Evolutionary conservation across 2,113 vertebrate genomes (phyloP).

Genomic region (Heliornis fulica): DNA sequence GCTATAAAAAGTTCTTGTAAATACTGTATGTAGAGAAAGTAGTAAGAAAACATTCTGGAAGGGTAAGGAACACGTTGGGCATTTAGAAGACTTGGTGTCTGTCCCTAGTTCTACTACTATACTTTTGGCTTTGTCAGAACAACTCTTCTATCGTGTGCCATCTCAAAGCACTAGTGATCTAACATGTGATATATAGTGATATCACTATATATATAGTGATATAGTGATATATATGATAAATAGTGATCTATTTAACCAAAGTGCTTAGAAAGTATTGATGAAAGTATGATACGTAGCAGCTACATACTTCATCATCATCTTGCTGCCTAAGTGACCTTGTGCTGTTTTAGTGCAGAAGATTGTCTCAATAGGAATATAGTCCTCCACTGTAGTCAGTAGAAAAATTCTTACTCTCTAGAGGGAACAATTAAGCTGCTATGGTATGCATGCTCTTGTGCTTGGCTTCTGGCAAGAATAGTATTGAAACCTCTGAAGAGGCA

Average conservation of each 20-base stretch:
- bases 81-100: not conserved
- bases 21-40: not conserved
- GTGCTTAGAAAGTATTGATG: not conserved
- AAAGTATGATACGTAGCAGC: fast-evolving
- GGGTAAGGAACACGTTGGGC: not conserved
- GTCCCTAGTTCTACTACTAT: not conserved
- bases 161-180: not conserved
- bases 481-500: not conserved
- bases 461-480: not conserved
- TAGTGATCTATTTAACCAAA: not conserved
- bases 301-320: not conserved
- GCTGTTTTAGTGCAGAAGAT: not conserved
- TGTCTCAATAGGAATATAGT: not conserved
- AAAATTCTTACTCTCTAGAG: not conserved
- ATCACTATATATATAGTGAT: too few species aligned
- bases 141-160: not conserved
- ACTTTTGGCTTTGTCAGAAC: not conserved
- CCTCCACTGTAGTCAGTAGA: not conserved
- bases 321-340: not conserved
- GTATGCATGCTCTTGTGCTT: not conserved
- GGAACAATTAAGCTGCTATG: not conserved
- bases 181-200: too few species aligned
- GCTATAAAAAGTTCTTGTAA: not conserved
- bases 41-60: not conserved
- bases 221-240: too few species aligned